A percentile compares a stretch with the other conserved stretches of the same genome.
Conservation (phyloP, 2,888 invertebrate species). For the Agrochola circellaris region DNA sequence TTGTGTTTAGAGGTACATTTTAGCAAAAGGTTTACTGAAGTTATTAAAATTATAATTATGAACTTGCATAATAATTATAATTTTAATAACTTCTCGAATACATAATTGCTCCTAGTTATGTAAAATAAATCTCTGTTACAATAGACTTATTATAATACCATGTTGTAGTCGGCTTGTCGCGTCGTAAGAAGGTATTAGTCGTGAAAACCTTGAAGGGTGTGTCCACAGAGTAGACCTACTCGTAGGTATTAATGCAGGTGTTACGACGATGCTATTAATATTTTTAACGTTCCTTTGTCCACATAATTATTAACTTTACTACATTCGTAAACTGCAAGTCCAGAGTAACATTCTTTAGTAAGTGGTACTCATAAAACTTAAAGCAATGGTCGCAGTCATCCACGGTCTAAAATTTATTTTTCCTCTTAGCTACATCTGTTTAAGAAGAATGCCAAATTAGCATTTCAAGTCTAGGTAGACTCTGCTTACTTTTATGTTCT, state of each 20-base stretch:
- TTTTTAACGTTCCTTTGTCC: conserved; percentile 45
- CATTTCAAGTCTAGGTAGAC: conserved; percentile 10
- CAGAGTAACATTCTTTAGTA: conserved; percentile 9
- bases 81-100: no score
- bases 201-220: conserved; percentile 47
- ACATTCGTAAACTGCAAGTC: neutral
- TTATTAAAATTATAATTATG: no score
- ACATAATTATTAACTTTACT: conserved; percentile 3
- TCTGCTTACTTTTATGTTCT: conserved; percentile 7
- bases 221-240: conserved; percentile 13
- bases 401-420: neutral
- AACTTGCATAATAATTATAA: no score
- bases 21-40: no score
- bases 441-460: conserved; percentile 4
- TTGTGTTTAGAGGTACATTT: neutral
- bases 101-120: neutral
- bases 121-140: conserved; percentile 15
- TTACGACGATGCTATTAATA: conserved; percentile 10
- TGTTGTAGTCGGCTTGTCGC: conserved; percentile 40
- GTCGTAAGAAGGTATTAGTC: conserved; percentile 49
- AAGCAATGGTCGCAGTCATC: neutral
- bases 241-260: conserved; percentile 9
- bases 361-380: conserved; percentile 6
- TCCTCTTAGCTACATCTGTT: neutral
- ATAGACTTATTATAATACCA: conserved; percentile 1